Base-by-base conservation (phyloP, 2,888 invertebrate species). In the Cacoxenus indagator region DNA sequence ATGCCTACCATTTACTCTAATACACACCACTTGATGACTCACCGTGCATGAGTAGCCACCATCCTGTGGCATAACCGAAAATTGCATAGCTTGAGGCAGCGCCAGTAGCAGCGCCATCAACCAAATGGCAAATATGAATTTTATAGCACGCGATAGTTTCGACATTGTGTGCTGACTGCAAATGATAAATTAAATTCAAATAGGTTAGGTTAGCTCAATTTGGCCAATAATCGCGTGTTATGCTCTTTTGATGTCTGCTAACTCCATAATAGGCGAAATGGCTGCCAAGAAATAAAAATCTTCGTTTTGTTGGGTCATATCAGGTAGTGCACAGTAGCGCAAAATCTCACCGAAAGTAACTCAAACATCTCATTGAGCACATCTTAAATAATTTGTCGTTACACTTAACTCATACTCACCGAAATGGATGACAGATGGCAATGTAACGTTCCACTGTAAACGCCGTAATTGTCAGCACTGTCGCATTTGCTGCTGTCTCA, bases 361-460 rank as follows among this genome's bases (percentile, higher is more conserved):
- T n/a, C n/a, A n/a, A n/a, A n/a, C n/a, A n/a, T n/a, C n/a, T n/a
- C n/a, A n/a, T n/a, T n/a, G n/a, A n/a, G n/a, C n/a, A n/a, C n/a
- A n/a, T n/a, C n/a, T n/a, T n/a, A n/a, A n/a, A n/a, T n/a, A n/a
- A n/a, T n/a, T n/a, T n/a, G n/a, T n/a, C n/a, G n/a, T n/a, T n/a
- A n/a, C n/a, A n/a, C n/a, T n/a, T n/a, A n/a, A n/a, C n/a, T n/a
- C n/a, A n/a, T 48, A 76, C 86, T 83, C 71, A 88, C 88, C 88
- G 85, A 76, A 96, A 94, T 0, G 96, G 96, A 83, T 94, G 93
- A 83, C 95, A 95, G 78, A 96, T 95, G 11, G 95, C 95, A 51
- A 95, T 92, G 85, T 95, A 97, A 75, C 96, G 90, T 87, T 97
- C 96, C 9, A 96, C 92, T 0, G 94, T 96, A 87, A 96, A 96